Conservation (phyloP, 2,113 vertebrate genomes). For the Hassar affinis region DNA sequence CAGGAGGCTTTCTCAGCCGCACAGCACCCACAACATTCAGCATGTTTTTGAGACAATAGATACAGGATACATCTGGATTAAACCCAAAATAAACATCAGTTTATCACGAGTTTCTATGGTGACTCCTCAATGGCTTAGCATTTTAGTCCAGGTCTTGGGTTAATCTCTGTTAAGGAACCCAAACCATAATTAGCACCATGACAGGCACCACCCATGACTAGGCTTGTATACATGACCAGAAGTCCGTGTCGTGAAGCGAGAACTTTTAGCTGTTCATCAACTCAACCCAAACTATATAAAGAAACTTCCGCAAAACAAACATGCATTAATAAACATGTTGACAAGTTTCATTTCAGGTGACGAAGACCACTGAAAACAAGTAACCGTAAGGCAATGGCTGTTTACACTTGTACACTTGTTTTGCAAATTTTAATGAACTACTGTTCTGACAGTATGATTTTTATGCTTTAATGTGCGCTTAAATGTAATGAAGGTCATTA, state of each 20-base stretch:
- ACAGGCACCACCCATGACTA: neutral
- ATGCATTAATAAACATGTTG: neutral
- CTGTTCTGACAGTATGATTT: neutral
- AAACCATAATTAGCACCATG: neutral
- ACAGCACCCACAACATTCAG: neutral
- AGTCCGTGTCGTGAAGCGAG: neutral
- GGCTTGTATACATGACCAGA: neutral
- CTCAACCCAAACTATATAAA: neutral
- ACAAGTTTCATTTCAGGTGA: neutral
- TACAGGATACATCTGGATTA: neutral
- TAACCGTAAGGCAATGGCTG: neutral
- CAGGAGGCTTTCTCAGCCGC: neutral
- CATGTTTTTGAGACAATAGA: neutral
- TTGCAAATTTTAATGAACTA: neutral
- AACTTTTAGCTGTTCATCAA: neutral
- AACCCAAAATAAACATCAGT: neutral
- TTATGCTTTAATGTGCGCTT: neutral
- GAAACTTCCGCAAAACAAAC: neutral
- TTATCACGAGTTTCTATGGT: neutral
- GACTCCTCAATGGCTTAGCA: neutral
- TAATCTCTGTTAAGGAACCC: neutral
- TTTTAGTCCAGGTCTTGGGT: neutral
- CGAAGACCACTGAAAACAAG: neutral
- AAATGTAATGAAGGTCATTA: neutral
- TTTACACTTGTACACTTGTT: neutral